phyloP scores from a whole-genome alignment of 2,797 vertebrate species.

The Dipus sagitta region DNA sequence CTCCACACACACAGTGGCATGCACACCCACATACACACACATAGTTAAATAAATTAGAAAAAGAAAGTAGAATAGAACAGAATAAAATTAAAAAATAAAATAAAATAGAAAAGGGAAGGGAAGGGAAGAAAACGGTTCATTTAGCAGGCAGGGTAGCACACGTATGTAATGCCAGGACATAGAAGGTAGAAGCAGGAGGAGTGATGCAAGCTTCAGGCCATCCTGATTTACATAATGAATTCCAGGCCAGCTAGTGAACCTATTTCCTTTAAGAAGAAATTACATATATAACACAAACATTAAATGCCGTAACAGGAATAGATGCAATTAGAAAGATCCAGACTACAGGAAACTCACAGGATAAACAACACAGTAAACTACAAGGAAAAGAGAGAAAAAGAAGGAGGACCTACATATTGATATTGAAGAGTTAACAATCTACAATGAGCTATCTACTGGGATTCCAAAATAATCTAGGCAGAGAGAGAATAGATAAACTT shows the following conservation, averaged over 20 bases:
- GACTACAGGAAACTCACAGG: conserved; percentile 1
- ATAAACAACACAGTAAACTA: conserved; percentile 23
- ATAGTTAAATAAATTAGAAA: no score
- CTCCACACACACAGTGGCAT: no score
- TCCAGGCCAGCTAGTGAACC: no score
- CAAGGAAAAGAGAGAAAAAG: conserved; percentile 33
- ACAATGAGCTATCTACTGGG: not conserved
- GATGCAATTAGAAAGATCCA: conserved; percentile 35
- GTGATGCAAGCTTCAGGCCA: not conserved
- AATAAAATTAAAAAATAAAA: no score
- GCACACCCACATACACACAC: no score
- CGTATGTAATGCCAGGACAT: not conserved
- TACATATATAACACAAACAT: not conserved
- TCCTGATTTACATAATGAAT: not conserved
- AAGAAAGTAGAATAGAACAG: not conserved
- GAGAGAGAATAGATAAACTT: not conserved
- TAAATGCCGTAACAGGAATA: not conserved
- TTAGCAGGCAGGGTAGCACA: not conserved
- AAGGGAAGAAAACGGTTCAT: not conserved
- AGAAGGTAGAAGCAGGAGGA: not conserved
- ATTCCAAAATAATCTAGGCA: conserved; percentile 24
- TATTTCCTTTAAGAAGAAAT: no score
- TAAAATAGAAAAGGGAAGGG: not conserved
- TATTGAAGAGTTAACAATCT: not conserved
- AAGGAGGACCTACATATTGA: not conserved